Percentiles rank a stretch among this genome's conserved stretches.
Conservation (phyloP, 2,888 invertebrate genomes). For the Tetramorium bicarinatum region DNA sequence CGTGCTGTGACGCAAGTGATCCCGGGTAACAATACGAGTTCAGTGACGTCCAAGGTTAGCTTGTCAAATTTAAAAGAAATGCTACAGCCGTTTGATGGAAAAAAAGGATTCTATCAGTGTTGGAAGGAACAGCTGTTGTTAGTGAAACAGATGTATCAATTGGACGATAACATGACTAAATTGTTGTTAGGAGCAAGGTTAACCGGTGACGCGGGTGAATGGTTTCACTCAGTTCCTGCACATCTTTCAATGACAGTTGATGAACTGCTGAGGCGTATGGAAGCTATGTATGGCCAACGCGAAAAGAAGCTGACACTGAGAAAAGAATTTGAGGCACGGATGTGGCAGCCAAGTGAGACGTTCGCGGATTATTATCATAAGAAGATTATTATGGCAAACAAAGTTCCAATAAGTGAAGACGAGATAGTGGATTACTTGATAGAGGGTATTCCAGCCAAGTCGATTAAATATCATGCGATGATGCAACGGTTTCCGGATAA, state of each 20-base stretch:
- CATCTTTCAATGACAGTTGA: not conserved
- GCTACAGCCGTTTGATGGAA: not conserved
- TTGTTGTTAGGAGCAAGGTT: not conserved
- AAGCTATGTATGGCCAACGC: not conserved
- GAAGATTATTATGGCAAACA: not conserved
- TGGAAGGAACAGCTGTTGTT: not conserved
- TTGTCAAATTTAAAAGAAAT: not conserved
- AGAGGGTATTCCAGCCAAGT: not conserved
- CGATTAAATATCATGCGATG: not conserved
- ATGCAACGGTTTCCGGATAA: not conserved
- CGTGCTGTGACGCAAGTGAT: not conserved
- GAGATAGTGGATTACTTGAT: not conserved
- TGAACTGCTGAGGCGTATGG: not conserved
- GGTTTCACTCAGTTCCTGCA: not conserved
- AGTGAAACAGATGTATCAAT: not conserved
- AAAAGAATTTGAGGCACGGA: not conserved
- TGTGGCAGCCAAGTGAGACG: not conserved
- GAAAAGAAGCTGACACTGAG: not conserved
- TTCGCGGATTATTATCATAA: not conserved
- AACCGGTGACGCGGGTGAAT: not conserved
- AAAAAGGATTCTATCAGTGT: not conserved
- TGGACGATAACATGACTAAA: not conserved
- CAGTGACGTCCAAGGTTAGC: not conserved
- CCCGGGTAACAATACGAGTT: fast-evolving
- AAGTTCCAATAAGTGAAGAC: not conserved